Evolutionary conservation across 2,797 vertebrate species (phyloP).

Genomic region (Sus cebifrons): DNA sequence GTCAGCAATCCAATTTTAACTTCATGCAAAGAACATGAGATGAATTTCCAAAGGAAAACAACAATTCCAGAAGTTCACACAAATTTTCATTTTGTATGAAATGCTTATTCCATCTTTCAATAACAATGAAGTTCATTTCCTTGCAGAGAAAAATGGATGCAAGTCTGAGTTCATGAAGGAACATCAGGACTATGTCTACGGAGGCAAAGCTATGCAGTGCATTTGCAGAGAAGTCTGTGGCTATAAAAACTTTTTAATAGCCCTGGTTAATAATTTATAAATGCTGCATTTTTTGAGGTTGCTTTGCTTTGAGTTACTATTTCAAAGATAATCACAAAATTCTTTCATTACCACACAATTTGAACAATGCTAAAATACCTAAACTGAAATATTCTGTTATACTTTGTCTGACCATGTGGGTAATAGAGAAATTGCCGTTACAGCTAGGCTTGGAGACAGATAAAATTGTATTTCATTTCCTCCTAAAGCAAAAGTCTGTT

Average conservation of each 20-base stretch:
- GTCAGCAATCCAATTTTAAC: slow-evolving; percentile 12
- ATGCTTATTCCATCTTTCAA: slow-evolving; percentile 4
- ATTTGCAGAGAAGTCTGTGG: not conserved
- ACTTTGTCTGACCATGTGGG: not conserved
- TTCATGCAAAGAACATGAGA: slow-evolving; percentile 52
- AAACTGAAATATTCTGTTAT: not conserved
- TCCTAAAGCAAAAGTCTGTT: not conserved
- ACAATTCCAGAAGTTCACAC: not conserved
- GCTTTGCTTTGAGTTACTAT: not conserved
- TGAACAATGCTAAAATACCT: slow-evolving; percentile 11
- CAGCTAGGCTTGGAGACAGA: not conserved
- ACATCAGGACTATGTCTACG: not conserved
- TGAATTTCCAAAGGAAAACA: slow-evolving; percentile 60
- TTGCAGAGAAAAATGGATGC: not conserved
- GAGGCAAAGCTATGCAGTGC: not conserved
- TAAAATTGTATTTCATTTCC: not conserved
- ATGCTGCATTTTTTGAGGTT: not conserved
- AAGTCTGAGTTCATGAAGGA: not conserved
- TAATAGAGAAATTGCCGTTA: slow-evolving; percentile 31
- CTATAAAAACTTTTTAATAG: not conserved
- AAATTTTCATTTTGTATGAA: slow-evolving; percentile 52
- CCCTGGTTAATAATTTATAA: not conserved
- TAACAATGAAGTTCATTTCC: slow-evolving; percentile 54
- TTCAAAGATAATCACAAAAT: slow-evolving; percentile 52
- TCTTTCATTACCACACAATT: not conserved